phyloP scores from a whole-genome alignment of 2,797 vertebrate species.

The Triplophysa yarkandensis region DNA sequence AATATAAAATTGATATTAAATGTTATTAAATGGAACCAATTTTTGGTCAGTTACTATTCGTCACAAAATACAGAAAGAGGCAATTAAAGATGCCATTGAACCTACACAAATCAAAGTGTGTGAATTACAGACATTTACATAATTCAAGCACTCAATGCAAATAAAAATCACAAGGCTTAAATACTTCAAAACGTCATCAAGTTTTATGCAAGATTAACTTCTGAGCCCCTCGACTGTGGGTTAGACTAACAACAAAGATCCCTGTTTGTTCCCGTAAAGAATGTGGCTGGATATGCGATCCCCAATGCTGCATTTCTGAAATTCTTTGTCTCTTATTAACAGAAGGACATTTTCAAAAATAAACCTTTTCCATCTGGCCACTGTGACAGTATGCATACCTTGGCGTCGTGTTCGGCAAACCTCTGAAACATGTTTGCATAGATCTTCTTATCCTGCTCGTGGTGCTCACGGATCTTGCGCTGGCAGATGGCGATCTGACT shows the following conservation, averaged over 20 bases:
- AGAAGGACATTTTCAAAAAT: not conserved
- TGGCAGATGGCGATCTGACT: conserved; percentile 87
- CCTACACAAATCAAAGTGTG: no score
- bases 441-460: conserved; percentile 87
- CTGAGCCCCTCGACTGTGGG: conserved; percentile 1
- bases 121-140: no score
- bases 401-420: conserved; percentile 90
- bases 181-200: conserved; percentile 7
- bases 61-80: no score
- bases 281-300: not conserved
- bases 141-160: not conserved
- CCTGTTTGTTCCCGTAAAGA: conserved; percentile 15
- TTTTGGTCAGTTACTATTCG: no score
- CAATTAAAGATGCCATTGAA: no score
- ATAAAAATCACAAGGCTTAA: not conserved
- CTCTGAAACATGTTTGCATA: conserved; percentile 98
- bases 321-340: not conserved
- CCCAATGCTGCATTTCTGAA: conserved; percentile 6
- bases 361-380: not conserved
- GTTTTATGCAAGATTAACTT: not conserved
- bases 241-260: conserved; percentile 8
- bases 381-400: conserved; percentile 72
- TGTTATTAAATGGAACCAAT: not conserved
- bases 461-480: conserved; percentile 88
- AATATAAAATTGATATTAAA: no score